Evolutionary conservation across 2,888 invertebrate species (phyloP).

Genomic region (Chrysina gloriosa): DNA sequence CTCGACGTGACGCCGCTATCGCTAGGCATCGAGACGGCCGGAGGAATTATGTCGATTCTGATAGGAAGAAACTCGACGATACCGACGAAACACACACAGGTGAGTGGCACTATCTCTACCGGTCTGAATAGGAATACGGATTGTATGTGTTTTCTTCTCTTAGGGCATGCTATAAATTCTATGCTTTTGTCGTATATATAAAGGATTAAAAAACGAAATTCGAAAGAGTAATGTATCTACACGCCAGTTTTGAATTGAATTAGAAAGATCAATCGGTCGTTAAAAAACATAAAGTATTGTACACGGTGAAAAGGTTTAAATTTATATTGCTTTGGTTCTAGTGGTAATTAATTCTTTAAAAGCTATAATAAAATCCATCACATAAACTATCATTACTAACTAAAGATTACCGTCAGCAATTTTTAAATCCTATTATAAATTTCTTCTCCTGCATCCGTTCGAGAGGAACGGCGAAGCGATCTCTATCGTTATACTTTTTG

Average conservation of each 20-base stretch:
- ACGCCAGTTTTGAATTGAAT: no score
- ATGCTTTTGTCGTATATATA: no score
- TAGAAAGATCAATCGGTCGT: no score
- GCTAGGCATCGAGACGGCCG: slow-evolving; percentile 78
- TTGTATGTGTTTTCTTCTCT: not conserved
- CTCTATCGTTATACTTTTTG: slow-evolving; percentile 15
- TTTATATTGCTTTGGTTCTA: not conserved
- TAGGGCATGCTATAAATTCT: slow-evolving; percentile 8
- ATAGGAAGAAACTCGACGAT: slow-evolving; percentile 77
- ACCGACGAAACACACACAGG: slow-evolving; percentile 72
- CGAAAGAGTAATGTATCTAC: no score
- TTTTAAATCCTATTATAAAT: not conserved
- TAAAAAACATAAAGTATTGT: no score
- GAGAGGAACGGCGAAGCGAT: slow-evolving; percentile 3
- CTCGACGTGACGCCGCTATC: slow-evolving; percentile 76
- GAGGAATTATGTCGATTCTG: slow-evolving; percentile 77
- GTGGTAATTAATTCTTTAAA: not conserved
- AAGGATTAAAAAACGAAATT: no score
- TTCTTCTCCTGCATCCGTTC: not conserved
- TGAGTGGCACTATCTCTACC: slow-evolving; percentile 41
- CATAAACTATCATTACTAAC: not conserved
- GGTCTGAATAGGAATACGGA: not conserved
- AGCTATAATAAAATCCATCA: not conserved
- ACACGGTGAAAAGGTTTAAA: no score
- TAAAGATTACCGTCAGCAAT: not conserved